A percentile compares a stretch with the other conserved stretches of the same genome.
phyloP scores from a whole-genome alignment of 1,140 invertebrate species.

The Acromyrmex echinatior region DNA sequence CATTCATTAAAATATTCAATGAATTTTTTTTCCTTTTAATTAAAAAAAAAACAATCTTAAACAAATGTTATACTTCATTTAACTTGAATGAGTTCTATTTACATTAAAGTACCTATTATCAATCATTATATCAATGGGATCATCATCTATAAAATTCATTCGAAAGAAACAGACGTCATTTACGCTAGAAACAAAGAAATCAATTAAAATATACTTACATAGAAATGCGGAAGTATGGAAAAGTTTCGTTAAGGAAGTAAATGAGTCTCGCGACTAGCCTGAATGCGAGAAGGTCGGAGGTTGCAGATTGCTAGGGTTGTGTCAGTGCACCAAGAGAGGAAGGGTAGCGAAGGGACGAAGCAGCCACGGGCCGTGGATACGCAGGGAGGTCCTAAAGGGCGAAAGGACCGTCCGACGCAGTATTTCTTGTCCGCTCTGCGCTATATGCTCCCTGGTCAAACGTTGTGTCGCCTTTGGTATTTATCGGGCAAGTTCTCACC shows the following conservation, averaged over 20 bases:
- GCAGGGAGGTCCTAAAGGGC: slow-evolving; percentile 64
- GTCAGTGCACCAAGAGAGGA: slow-evolving; percentile 43
- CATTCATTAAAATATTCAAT: neutral
- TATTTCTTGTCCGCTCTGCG: slow-evolving; percentile 83
- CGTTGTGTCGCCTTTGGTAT: slow-evolving; percentile 87
- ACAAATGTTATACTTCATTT: neutral
- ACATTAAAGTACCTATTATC: neutral
- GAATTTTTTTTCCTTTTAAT: neutral
- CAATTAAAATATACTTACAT: slow-evolving; percentile 26
- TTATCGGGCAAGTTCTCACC: slow-evolving; percentile 87
- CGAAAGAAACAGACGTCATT: neutral
- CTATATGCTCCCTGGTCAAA: slow-evolving; percentile 85
- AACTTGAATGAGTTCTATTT: neutral
- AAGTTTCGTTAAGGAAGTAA: slow-evolving; percentile 71
- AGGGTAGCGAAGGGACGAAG: slow-evolving; percentile 67
- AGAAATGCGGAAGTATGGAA: slow-evolving; percentile 30
- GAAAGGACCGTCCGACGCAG: slow-evolving; percentile 77
- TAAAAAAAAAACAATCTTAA: neutral
- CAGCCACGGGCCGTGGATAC: slow-evolving; percentile 59
- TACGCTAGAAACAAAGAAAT: slow-evolving; percentile 28
- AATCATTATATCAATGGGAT: neutral
- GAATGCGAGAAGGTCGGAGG: slow-evolving; percentile 41
- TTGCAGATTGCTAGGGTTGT: slow-evolving; percentile 38
- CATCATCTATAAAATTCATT: neutral
- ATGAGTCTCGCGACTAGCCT: slow-evolving; percentile 75